Evolutionary conservation across 1,140 invertebrate species (phyloP), one percentile per base, ranked within the genome.

Genomic region (Dolichoris vasculosae): DNA sequence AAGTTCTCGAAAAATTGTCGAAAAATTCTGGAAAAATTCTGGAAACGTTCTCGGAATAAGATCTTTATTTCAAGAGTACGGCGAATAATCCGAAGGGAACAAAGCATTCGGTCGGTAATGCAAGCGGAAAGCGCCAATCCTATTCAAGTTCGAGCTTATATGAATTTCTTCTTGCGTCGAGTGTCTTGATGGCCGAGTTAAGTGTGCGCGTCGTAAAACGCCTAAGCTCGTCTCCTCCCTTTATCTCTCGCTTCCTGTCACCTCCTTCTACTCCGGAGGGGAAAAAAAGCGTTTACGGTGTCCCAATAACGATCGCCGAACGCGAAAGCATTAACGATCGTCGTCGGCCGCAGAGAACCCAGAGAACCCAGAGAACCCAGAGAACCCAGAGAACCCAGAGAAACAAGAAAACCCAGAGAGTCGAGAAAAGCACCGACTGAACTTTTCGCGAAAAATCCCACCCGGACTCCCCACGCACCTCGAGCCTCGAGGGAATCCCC

Each of bases 301-400:
- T 0, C 67, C 64, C 7, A 35, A 32, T 32, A 75, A 46, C 78
- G 79, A 87, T 59, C n/a, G 35, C 20, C 55, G 84, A 82, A 78
- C 84, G 87, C 84, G 88, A 88, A 90, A 90, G 87, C 86, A 78
- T 55, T 6, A 23, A 26, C 11, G 6, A 11, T 9, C 26, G 4
- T 4, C n/a, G n/a, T 23, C 2, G 30, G 30, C 4, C 7, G 26
- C 26, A 32, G n/a, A n/a, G n/a, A n/a, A n/a, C n/a, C n/a, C n/a
- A n/a, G n/a, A n/a, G n/a, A n/a, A n/a, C n/a, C n/a, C n/a, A n/a
- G n/a, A n/a, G n/a, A n/a, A n/a, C n/a, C n/a, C n/a, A n/a, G n/a
- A n/a, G n/a, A n/a, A n/a, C n/a, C n/a, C n/a, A n/a, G n/a, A n/a
- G n/a, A n/a, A n/a, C 59, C 20, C 20, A 84, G 55, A 40, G 51